These are phyloP conservation scores for Drosophila nigrodunni DNA, from an alignment of 1,140 invertebrate species.

Conservation along the genomic window DNA sequence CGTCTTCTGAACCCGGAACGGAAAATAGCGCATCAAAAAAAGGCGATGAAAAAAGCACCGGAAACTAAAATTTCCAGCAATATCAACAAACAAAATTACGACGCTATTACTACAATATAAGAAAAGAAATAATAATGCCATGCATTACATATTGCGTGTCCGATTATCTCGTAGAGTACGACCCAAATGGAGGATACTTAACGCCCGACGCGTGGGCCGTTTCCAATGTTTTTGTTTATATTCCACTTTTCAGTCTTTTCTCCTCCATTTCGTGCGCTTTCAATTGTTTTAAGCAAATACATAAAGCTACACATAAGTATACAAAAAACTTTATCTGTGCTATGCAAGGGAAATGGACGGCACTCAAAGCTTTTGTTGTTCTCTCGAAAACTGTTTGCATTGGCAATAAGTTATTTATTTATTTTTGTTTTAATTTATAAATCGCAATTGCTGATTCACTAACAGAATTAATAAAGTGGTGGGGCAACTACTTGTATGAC, in stretches of 20 bases:
- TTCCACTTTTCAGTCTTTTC: not conserved
- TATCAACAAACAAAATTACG: conserved; percentile 55
- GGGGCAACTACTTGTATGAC: conserved; percentile 3
- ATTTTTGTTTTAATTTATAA: conserved; percentile 8
- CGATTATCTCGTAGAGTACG: conserved; percentile 32
- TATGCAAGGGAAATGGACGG: conserved; percentile 7
- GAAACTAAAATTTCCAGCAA: conserved; percentile 52
- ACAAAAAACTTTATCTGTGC: conserved; percentile 14
- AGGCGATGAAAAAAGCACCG: conserved; percentile 51
- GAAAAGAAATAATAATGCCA: conserved; percentile 15
- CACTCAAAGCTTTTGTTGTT: not conserved
- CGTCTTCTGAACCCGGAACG: conserved; percentile 42
- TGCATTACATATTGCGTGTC: conserved; percentile 59
- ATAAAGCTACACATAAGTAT: not conserved
- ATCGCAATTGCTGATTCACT: conserved; percentile 27
- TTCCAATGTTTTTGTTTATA: conserved; percentile 15
- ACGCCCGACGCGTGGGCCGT: conserved; percentile 11
- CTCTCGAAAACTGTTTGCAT: conserved; percentile 11
- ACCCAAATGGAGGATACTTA: conserved; percentile 10
- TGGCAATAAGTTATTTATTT: conserved; percentile 24
- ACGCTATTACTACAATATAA: conserved; percentile 32
- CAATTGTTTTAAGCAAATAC: conserved; percentile 10
- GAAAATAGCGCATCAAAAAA: conserved; percentile 36
- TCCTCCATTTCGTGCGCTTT: not conserved
- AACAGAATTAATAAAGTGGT: conserved; percentile 1